phyloP scores from a whole-genome alignment of 30 jellyfish, hydroid and myxozoan genomes.

The Morbakka virulenta region DNA sequence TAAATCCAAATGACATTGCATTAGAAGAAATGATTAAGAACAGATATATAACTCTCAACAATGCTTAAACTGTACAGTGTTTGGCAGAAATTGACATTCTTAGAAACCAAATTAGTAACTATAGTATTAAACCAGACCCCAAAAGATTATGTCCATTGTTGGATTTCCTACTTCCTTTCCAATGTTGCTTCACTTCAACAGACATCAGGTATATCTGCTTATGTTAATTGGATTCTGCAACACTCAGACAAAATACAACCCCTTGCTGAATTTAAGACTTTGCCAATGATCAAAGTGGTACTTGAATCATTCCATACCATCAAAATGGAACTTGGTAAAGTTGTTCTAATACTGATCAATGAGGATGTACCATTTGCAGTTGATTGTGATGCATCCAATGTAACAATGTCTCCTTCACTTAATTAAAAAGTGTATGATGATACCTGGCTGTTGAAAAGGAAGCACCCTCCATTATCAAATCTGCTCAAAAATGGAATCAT shows the following conservation, averaged over 20 bases:
- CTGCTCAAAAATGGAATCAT: too few species aligned
- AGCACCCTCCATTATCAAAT: too few species aligned
- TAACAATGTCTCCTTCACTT: slow-evolving; percentile 36
- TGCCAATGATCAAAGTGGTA: too few species aligned
- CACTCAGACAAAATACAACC: slow-evolving; percentile 27
- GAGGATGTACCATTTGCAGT: slow-evolving; percentile 56
- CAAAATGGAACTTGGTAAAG: not conserved
- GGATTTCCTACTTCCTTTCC: slow-evolving; percentile 64
- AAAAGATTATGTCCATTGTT: slow-evolving; percentile 53
- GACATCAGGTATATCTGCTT: slow-evolving; percentile 66
- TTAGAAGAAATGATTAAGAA: slow-evolving; percentile 11
- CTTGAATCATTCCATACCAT: too few species aligned
- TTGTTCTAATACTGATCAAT: slow-evolving; percentile 18
- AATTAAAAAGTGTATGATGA: slow-evolving; percentile 40
- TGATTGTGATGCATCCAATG: slow-evolving; percentile 52
- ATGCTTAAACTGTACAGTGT: too few species aligned
- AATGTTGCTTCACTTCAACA: slow-evolving; percentile 43
- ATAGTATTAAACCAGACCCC: slow-evolving; percentile 68
- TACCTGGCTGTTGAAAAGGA: too few species aligned
- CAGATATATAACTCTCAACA: too few species aligned
- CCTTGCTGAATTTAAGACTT: too few species aligned
- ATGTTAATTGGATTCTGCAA: slow-evolving; percentile 65
- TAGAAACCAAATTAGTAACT: slow-evolving; percentile 58
- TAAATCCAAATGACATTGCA: slow-evolving; percentile 49
- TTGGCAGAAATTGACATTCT: slow-evolving; percentile 28